Evolutionary conservation across 2,888 invertebrate species (phyloP), one percentile per base, ranked within the genome.

Genomic region (Epinotia bilunana): DNA sequence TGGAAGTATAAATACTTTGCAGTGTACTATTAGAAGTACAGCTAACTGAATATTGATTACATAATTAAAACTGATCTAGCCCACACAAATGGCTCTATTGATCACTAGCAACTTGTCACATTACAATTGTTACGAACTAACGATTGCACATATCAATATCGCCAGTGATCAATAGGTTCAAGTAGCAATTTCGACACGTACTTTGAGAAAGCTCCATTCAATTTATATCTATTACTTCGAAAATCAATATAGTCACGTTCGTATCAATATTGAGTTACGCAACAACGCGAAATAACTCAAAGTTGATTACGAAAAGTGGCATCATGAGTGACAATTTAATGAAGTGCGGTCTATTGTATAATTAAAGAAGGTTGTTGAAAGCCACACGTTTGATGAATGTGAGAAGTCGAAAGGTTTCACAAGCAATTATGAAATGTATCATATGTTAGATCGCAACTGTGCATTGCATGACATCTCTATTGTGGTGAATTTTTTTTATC

Each of bases 241-340:
- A 76, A 83, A 83, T 83, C 83, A 84, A 87, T 87, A 87, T 85
- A 33, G 82, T 86, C 83, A 86, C 83, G 83, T 77, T 79, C 76
- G 12, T 39, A 64, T 73, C 69, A 73, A 72, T 46, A 62, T 49
- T 28, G 55, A 63, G 39, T 74, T 77, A 61, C 73, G 28, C 43
- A 70, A 73, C 69, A 33, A 9, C 13, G 6, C 20, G 49, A 60
- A 71, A 60, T 67, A 76, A 62, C 70, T 53, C 61, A 33, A 49
- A 64, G 61, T 83, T 81, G 83, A 86, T 88, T 88, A 86, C 84
- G 81, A 86, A 87, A 87, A 86, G 83, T 84, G 82, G 79, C 83
- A 81, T 82, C 83, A 74, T 91, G 91, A 92, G 91, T 92, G 92
- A 92, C 91, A 92, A 90, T 91, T 89, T 91, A 92, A 92, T 91